A percentile compares a stretch with the other conserved stretches of the same genome.
phyloP scores from a whole-genome alignment of 2,113 vertebrate genomes.

The Sakesphorus luctuosus region DNA sequence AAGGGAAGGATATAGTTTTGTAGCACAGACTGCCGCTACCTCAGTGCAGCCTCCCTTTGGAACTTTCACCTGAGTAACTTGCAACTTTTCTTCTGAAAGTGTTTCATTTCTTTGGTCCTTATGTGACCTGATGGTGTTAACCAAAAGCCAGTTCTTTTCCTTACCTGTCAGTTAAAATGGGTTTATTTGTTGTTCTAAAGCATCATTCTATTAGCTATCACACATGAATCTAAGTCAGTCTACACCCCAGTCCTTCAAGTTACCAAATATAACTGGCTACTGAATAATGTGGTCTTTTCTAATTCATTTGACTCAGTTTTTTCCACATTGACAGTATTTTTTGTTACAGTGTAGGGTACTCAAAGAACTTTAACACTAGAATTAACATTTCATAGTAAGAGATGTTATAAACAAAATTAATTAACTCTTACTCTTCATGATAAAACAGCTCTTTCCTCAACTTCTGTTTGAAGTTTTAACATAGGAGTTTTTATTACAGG shows the following conservation, averaged over 20 bases:
- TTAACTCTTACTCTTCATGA: neutral
- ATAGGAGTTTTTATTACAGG: neutral
- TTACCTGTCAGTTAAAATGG: neutral
- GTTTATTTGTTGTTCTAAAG: neutral
- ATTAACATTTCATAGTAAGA: neutral
- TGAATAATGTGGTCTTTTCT: neutral
- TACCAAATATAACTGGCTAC: neutral
- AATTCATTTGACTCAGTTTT: neutral
- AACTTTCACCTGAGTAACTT: neutral
- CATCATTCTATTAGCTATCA: neutral
- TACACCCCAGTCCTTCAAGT: accelerated
- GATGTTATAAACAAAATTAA: neutral
- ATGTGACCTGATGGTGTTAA: neutral
- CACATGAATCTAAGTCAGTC: neutral
- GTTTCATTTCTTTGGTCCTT: neutral
- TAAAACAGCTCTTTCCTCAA: neutral
- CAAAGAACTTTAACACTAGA: neutral
- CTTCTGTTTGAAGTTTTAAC: neutral
- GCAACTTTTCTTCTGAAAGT: neutral
- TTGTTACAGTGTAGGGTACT: neutral
- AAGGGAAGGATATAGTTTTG: neutral
- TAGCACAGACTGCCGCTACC: neutral
- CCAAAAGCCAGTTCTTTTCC: neutral
- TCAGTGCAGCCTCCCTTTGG: neutral
- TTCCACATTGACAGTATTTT: neutral